Evolutionary conservation across 2,113 vertebrate species (phyloP), one percentile per base, ranked within the genome.

Genomic region (Oreotrochilus melanogaster): DNA sequence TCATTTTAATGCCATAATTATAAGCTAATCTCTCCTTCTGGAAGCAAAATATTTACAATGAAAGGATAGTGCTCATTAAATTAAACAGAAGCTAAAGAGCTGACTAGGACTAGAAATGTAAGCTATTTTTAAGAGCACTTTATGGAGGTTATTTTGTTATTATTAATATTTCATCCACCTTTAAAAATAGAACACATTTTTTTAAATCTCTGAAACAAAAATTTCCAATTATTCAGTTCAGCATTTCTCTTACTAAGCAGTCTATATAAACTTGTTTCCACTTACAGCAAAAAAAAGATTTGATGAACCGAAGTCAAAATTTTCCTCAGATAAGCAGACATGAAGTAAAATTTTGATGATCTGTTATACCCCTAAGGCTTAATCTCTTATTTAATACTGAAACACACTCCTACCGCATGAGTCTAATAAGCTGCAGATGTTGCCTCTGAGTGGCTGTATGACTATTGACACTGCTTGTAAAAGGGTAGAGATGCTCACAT

Each of bases 391-490:
- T 81, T 95, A 94, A 92, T 71, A 88, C 62, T 53, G 84, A 92
- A 96, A 87, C 37, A 83, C 43, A 78, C 71, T 94, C 60, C 92
- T 92, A 75, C 74, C 75, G 85, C 65, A 94, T 6, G 33, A 78
- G 28, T 33, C 42, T 94, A 94, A 94, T 56, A 88, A 93, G 37
- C 33, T 96, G 74, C 94, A 97, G 92, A 95, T 95, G 89, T 78
- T 91, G 56, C n/a, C 42, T 89, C 33, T 93, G 47, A 64, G 31
- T 54, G 28, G 60, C 37, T 6, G 6, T 21, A 45, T 17, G 25
- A 78, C 43, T 92, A 79, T 74, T 88, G 85, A 89, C 58, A 81
- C 11, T 66, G 42, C 53, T 83, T 65, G 39, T 73, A 94, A 91
- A 66, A 78, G 83, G 83, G 47, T 70, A 91, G 92, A 86, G 84